These are phyloP conservation scores for Sylvilagus bachmani DNA, from an alignment of 2,113 vertebrate genomes.

Conservation along the genomic window DNA sequence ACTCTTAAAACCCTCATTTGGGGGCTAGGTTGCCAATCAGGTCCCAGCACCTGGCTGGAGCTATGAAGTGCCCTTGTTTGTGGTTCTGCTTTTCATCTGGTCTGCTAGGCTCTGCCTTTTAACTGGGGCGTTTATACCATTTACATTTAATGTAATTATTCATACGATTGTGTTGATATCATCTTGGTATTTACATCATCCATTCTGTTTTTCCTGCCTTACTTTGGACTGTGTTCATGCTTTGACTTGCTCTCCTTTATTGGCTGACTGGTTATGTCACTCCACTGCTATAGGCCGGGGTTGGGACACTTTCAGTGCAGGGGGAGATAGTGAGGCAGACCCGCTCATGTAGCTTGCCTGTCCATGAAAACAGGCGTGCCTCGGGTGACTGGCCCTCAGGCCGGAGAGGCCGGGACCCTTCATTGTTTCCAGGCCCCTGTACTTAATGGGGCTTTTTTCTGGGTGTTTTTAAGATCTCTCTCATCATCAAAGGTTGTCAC, in stretches of 20 bases:
- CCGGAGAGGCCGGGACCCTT: neutral
- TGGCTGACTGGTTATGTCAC: neutral
- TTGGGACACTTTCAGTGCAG: neutral
- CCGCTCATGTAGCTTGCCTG: neutral
- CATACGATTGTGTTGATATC: neutral
- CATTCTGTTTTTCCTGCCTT: neutral
- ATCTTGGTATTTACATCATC: neutral
- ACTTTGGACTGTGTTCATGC: neutral
- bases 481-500: neutral
- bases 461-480: neutral
- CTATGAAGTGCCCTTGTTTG: neutral
- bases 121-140: constrained; percentile 20
- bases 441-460: neutral
- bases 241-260: neutral
- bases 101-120: neutral
- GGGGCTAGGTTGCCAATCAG: neutral
- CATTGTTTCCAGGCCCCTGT: neutral
- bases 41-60: neutral
- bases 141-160: constrained; percentile 28
- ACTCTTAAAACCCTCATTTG: neutral
- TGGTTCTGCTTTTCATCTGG: constrained; percentile 4
- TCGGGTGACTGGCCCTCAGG: neutral
- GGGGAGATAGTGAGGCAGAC: neutral
- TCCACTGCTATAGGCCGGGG: neutral
- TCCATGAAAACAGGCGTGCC: neutral